Conservation (phyloP, 64 coral and sea anemone genomes). For the Pachyseris speciosa region DNA sequence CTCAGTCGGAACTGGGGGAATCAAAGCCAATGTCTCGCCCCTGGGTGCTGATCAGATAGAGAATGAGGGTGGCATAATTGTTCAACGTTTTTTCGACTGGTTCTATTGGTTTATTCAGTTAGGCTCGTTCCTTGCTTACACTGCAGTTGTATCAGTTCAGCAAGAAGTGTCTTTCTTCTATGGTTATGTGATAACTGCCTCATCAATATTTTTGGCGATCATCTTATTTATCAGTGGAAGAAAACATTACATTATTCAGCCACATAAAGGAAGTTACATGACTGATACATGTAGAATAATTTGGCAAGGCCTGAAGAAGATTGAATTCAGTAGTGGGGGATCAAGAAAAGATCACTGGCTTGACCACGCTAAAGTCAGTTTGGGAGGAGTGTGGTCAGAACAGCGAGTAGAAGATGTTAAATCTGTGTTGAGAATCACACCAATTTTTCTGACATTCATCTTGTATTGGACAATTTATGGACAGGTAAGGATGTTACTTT, state of each 20-base stretch:
- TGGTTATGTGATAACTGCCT: conserved; percentile 75
- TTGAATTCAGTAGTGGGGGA: background rate
- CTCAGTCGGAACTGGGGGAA: conserved; percentile 67
- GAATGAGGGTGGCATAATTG: conserved; percentile 9
- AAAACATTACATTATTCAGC: conserved; percentile 63
- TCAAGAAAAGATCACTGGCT: conserved; percentile 34
- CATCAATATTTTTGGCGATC: conserved; percentile 73
- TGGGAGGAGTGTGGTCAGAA: conserved; percentile 36
- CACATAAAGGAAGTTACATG: conserved; percentile 51
- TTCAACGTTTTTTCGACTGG: conserved; percentile 78
- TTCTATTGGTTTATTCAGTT: conserved; percentile 89
- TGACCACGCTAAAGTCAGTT: conserved; percentile 49
- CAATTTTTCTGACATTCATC: conserved; percentile 65
- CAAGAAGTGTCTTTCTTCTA: conserved; percentile 75
- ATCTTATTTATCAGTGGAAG: conserved; percentile 58
- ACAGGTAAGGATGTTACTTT: conserved; percentile 70
- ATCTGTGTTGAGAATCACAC: conserved; percentile 61
- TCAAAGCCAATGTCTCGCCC: conserved; percentile 82
- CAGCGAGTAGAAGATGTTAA: conserved; percentile 76
- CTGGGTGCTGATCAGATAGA: conserved; percentile 77
- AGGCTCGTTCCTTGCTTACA: conserved; percentile 67
- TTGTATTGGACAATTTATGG: conserved; percentile 78
- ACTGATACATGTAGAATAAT: conserved; percentile 68
- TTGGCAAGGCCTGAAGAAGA: conserved; percentile 63
- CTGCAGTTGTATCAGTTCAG: conserved; percentile 64